These are phyloP conservation scores for Podarcis raffonei DNA, from an alignment of 2,113 vertebrate genomes.

Conservation along the genomic window DNA sequence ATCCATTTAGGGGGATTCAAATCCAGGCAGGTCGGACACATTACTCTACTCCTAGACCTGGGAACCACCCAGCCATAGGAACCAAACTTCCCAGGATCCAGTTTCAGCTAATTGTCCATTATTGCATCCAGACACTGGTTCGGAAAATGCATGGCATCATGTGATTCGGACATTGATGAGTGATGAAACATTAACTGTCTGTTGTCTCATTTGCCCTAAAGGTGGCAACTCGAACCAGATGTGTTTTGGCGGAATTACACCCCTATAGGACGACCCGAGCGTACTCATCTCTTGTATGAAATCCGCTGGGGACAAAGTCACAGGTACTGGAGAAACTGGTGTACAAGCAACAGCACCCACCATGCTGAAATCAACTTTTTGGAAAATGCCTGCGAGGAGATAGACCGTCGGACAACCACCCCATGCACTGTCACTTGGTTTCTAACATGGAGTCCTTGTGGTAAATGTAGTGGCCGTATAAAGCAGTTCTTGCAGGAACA, in stretches of 20 bases:
- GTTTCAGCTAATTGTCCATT: too few species aligned
- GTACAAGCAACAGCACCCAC: background rate
- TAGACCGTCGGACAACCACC: accelerated
- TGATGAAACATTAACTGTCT: background rate
- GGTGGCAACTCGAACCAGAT: slow-evolving; percentile 62
- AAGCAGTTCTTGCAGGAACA: slow-evolving; percentile 51
- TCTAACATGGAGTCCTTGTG: slow-evolving; percentile 70
- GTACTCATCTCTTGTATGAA: slow-evolving; percentile 67
- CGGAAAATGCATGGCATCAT: too few species aligned
- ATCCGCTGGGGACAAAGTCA: slow-evolving; percentile 40
- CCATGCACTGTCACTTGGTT: slow-evolving; percentile 69
- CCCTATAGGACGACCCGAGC: background rate
- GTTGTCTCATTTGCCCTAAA: slow-evolving; percentile 32
- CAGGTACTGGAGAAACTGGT: slow-evolving; percentile 42
- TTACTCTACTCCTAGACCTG: too few species aligned
- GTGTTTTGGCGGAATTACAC: slow-evolving; percentile 56
- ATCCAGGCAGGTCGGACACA: too few species aligned
- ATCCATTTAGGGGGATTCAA: too few species aligned
- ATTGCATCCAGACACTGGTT: too few species aligned
- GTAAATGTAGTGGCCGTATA: slow-evolving; percentile 53
- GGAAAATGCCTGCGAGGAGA: slow-evolving; percentile 41
- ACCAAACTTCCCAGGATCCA: too few species aligned
- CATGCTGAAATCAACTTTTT: slow-evolving; percentile 72
- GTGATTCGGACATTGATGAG: too few species aligned
- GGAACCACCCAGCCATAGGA: too few species aligned